phyloP scores from a whole-genome alignment of 2,797 vertebrate species.

The Chiloscyllium punctatum region DNA sequence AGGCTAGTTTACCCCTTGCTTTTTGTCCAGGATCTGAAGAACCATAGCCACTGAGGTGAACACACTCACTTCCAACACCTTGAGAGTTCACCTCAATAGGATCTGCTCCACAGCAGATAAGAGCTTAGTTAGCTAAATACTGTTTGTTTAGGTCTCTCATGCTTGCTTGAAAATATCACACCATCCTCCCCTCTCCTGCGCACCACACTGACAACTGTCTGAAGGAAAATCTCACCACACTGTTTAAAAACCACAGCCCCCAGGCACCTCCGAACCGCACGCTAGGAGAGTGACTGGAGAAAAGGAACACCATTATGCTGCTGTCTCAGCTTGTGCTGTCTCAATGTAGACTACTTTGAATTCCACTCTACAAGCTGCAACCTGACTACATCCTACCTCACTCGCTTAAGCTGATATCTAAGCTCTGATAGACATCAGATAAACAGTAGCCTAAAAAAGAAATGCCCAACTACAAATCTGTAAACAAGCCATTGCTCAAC shows the following conservation, averaged over 20 bases:
- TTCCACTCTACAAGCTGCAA: background rate
- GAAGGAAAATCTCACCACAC: constrained; percentile 1
- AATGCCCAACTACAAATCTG: background rate
- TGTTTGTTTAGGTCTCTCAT: background rate
- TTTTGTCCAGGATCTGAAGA: background rate
- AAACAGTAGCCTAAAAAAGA: background rate
- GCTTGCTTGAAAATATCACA: background rate
- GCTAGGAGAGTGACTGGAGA: background rate
- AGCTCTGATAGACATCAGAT: background rate
- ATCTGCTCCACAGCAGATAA: background rate
- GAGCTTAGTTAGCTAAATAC: background rate
- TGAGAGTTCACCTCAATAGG: background rate
- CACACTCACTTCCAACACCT: background rate
- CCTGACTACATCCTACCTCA: background rate
- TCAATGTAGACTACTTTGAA: background rate
- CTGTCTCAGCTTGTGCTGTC: background rate
- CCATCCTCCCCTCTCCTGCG: background rate
- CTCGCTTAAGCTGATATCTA: background rate
- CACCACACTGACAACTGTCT: background rate
- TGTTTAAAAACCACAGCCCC: background rate
- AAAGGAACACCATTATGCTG: background rate
- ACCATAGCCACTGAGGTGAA: background rate
- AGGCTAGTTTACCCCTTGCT: background rate
- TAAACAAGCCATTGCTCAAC: background rate
- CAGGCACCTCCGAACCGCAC: background rate